Evolutionary conservation across 2,888 invertebrate genomes (phyloP).

Genomic region (Sicus ferrugineus): DNA sequence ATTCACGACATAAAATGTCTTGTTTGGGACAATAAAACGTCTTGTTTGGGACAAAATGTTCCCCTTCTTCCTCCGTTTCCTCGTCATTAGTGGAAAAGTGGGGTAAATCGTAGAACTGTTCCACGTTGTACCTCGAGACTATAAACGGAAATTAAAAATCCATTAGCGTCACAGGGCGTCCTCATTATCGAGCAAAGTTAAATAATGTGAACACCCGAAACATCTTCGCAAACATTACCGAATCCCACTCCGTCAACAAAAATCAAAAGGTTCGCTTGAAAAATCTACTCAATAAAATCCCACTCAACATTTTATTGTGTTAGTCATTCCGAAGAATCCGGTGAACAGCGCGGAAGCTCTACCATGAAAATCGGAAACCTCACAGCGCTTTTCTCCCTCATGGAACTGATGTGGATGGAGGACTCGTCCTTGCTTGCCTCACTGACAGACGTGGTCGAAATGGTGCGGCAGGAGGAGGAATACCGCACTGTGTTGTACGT

Average conservation of each 20-base stretch:
- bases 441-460: not conserved
- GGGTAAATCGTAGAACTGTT: too few relatives aligned
- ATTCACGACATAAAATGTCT: too few relatives aligned
- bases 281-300: not conserved
- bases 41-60: too few relatives aligned
- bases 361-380: conserved; percentile 7
- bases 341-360: not conserved
- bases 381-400: not conserved
- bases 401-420: not conserved
- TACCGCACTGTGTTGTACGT: conserved; percentile 5
- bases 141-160: too few relatives aligned
- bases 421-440: not conserved
- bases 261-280: not conserved
- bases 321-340: not conserved
- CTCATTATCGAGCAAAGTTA: too few relatives aligned
- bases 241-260: not conserved
- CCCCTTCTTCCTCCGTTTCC: too few relatives aligned
- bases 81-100: too few relatives aligned
- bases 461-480: not conserved
- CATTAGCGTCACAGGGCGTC: too few relatives aligned
- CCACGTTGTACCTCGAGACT: too few relatives aligned
- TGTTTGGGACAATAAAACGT: too few relatives aligned
- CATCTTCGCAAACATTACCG: not conserved
- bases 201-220: too few relatives aligned
- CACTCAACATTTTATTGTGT: not conserved